Base-by-base conservation (phyloP, 2,888 invertebrate genomes). In the Drosophila setosimentum region DNA sequence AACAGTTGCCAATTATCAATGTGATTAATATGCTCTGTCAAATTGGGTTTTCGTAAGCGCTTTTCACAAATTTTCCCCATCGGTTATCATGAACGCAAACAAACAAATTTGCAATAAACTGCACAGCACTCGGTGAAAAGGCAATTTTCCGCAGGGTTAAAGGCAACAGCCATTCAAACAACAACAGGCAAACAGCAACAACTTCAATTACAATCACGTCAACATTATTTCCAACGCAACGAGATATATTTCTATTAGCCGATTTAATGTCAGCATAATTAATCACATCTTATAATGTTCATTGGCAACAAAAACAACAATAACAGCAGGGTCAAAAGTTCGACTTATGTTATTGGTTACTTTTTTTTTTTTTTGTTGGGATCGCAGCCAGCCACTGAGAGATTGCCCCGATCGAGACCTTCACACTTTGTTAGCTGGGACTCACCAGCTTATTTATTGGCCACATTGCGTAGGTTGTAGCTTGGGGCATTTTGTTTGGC, bases 211-310 rank as follows among this genome's bases (percentile, higher is more conserved):
- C 77, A 82, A 89, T 89, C 90, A 89, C 87, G 89, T 87, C 87
- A 87, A 87, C 88, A 87, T 76, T 82, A 82, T 88, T 85, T 90
- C 82, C 85, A 87, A 74, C 87, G 84, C 85, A 85, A 85, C 87
- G 85, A 89, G 86, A 86, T 86, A 87, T 87, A 87, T 89, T 89
- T 89, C 89, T 89, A 90, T 90, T 89, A 90, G 86, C 83, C 88
- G 86, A 80, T 86, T 87, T 89, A 87, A 90, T 90, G 89, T 82
- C 88, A 83, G 86, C 80, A 78, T 89, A 82, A 89, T 89, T 89
- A 90, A 90, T 89, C 88, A 89, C 80, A 71, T 64, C 73, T 68
- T 73, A 81, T 83, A 81, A 88, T 83, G 73, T 78, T 68, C 60
- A 78, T 68, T 70, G 70, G 29, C 66, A 74, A 21, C 68, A 66